A percentile compares a stretch with the other conserved stretches of the same genome.
Evolutionary conservation across 2,113 vertebrate genomes (phyloP).

Genomic region (Clarias magur): DNA sequence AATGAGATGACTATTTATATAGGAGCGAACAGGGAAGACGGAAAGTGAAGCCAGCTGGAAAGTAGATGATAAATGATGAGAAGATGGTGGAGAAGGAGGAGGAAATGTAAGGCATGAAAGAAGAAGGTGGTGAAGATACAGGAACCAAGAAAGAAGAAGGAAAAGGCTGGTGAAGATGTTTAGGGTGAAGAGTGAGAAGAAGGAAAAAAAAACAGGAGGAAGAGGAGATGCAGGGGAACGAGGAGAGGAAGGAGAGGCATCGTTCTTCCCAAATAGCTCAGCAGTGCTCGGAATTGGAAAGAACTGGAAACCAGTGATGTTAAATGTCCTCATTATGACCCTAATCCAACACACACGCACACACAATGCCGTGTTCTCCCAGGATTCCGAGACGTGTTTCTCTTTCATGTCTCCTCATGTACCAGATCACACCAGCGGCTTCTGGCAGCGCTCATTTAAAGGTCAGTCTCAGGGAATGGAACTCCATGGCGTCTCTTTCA

Average conservation of each 20-base stretch:
- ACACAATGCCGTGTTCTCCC: neutral
- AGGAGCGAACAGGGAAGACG: too few species aligned
- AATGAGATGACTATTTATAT: neutral
- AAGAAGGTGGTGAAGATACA: neutral
- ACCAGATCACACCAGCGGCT: neutral
- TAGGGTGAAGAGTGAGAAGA: neutral
- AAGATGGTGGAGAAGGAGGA: neutral
- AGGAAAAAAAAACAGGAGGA: neutral
- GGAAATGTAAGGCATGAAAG: neutral
- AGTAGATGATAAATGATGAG: neutral
- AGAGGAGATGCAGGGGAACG: neutral
- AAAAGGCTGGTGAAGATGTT: neutral
- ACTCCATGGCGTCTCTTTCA: conserved; percentile 5
- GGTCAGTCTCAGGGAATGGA: conserved; percentile 8
- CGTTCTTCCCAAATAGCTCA: neutral
- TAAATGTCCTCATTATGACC: neutral
- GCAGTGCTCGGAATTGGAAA: neutral
- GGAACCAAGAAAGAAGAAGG: neutral
- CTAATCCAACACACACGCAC: neutral
- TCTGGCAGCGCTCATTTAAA: neutral
- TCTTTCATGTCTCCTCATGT: conserved; percentile 24
- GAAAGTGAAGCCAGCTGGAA: too few species aligned
- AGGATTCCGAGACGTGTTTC: neutral
- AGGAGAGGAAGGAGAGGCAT: neutral
- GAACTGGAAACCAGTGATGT: neutral